phyloP scores from a whole-genome alignment of 1,140 invertebrate genomes.

The Amphibalanus amphitrite region DNA sequence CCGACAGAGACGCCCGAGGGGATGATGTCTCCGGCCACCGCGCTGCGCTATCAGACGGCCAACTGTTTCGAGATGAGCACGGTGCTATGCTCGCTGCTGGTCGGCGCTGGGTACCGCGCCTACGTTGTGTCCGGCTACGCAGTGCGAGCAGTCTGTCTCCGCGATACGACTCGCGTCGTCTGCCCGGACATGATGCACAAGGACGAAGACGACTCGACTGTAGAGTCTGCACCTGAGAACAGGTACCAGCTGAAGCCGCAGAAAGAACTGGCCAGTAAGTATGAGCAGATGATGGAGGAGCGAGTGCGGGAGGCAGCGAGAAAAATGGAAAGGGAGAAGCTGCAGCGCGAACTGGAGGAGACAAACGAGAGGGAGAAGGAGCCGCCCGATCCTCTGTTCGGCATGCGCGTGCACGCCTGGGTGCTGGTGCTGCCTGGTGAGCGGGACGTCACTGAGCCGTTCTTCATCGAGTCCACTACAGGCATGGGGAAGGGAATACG shows the following conservation, averaged over 20 bases:
- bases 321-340: too few species aligned
- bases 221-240: neutral
- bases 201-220: neutral
- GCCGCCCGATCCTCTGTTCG: neutral
- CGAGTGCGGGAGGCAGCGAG: neutral
- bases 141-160: conserved; percentile 20
- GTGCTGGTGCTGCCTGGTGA: neutral
- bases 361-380: neutral
- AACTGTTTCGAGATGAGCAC: conserved; percentile 69
- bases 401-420: neutral
- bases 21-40: conserved; percentile 28
- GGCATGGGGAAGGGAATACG: neutral
- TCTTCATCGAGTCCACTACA: neutral
- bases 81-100: conserved; percentile 53
- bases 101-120: conserved; percentile 65
- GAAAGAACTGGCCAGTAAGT: neutral
- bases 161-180: neutral
- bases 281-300: neutral
- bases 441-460: neutral
- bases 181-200: neutral
- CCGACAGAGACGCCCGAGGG: neutral
- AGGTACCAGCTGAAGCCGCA: too few species aligned
- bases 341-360: neutral
- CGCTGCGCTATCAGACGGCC: conserved; percentile 46
- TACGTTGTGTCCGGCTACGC: conserved; percentile 76